Conservation (phyloP, 2,113 vertebrate genomes). For the Neolamprologus cancellatus region DNA sequence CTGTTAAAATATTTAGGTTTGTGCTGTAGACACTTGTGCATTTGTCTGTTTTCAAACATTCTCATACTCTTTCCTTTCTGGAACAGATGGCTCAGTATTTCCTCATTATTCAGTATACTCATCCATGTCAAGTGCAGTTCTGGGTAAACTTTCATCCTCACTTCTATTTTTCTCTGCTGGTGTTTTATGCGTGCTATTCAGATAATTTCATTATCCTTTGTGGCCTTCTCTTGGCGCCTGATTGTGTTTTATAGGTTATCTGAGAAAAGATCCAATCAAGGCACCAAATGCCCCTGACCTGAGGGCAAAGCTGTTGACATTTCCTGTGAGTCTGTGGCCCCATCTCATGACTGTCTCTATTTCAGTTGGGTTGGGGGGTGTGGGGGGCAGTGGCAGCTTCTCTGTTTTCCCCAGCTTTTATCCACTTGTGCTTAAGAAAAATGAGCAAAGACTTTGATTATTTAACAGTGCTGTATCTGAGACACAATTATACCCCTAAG, state of each 20-base stretch:
- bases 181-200: not conserved
- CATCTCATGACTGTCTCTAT: not conserved
- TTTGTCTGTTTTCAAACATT: not conserved
- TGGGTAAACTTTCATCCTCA: not conserved
- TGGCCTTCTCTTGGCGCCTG: not conserved
- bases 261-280: conserved; percentile 40
- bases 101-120: conserved; percentile 11
- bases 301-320: conserved; percentile 27
- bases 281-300: conserved; percentile 12
- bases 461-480: not conserved
- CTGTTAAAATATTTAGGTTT: not conserved
- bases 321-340: conserved; percentile 32
- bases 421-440: not conserved
- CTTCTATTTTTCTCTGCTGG: not conserved
- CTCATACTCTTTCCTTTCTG: not conserved
- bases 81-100: not conserved
- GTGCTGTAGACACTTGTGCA: not conserved
- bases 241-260: conserved; percentile 37
- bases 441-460: not conserved
- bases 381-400: not conserved
- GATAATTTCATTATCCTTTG: conserved; percentile 26
- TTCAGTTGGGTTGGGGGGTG: not conserved
- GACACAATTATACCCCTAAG: not conserved
- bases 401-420: not conserved
- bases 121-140: not conserved